These are phyloP conservation scores for Pinna nobilis DNA, from an alignment of 1,140 invertebrate species.

Conservation along the genomic window DNA sequence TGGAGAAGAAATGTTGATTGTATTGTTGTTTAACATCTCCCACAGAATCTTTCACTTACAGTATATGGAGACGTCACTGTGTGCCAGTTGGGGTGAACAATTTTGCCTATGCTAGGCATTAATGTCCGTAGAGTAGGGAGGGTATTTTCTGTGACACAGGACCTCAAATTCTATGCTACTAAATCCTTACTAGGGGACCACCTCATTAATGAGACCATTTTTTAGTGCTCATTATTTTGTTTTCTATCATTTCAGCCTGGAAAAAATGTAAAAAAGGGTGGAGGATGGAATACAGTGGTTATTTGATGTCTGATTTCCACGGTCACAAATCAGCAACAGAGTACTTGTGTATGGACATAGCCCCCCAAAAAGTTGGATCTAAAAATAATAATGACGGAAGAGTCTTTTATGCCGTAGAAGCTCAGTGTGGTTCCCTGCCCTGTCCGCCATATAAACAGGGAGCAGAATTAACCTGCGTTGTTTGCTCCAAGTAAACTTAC, in stretches of 20 bases:
- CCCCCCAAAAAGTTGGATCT: conserved; percentile 10
- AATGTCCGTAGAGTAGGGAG: too few species aligned
- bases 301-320: not conserved
- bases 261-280: not conserved
- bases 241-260: conserved; percentile 14
- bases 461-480: conserved; percentile 5
- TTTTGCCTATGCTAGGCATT: too few species aligned
- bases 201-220: too few species aligned
- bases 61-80: too few species aligned
- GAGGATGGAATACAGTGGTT: not conserved
- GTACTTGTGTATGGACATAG: conserved; percentile 7
- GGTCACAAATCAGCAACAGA: not conserved
- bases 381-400: conserved; percentile 1
- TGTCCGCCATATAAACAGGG: conserved; percentile 23
- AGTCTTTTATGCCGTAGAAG: conserved; percentile 25
- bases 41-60: too few species aligned
- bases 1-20: too few species aligned
- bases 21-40: too few species aligned
- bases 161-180: too few species aligned
- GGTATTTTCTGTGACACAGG: too few species aligned
- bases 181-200: not conserved
- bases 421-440: conserved; percentile 23
- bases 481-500: conserved; percentile 31
- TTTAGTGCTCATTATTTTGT: too few species aligned
- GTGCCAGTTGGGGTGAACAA: too few species aligned